phyloP scores from a whole-genome alignment of 2,113 vertebrate genomes.

The Lichenostomus cassidix region DNA sequence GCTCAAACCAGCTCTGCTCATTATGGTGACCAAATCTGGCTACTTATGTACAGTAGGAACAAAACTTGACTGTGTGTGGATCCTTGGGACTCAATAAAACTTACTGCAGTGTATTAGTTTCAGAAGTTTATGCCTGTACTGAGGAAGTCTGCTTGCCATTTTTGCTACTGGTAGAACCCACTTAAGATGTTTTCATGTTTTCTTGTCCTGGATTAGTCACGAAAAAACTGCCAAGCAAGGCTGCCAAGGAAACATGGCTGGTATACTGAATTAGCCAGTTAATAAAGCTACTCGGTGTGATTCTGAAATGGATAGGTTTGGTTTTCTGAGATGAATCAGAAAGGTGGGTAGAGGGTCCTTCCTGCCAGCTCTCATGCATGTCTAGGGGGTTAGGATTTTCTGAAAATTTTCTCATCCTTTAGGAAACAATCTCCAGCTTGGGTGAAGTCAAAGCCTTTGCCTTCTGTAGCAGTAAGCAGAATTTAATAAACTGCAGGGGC shows the following conservation, averaged over 20 bases:
- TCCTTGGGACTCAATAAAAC: slow-evolving; percentile 1
- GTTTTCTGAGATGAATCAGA: background rate
- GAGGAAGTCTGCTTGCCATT: background rate
- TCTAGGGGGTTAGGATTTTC: background rate
- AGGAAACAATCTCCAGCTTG: background rate
- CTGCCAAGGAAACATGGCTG: background rate
- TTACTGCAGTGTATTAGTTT: background rate
- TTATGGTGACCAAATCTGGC: background rate
- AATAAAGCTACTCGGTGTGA: background rate
- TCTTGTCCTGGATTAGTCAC: background rate
- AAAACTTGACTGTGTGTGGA: background rate
- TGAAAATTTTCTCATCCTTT: background rate
- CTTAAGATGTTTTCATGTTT: background rate
- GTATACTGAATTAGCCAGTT: background rate
- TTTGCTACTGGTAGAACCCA: background rate
- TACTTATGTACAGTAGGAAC: background rate
- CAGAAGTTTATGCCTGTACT: background rate
- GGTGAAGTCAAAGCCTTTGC: background rate
- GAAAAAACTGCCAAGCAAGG: background rate
- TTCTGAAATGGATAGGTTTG: background rate
- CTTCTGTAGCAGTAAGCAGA: background rate
- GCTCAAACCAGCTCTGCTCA: background rate
- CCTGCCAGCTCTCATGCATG: background rate
- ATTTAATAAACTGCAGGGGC: background rate
- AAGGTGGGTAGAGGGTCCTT: rapidly evolving